Conservation (phyloP, 2,113 vertebrate species). For the Oryctolagus cuniculus region DNA sequence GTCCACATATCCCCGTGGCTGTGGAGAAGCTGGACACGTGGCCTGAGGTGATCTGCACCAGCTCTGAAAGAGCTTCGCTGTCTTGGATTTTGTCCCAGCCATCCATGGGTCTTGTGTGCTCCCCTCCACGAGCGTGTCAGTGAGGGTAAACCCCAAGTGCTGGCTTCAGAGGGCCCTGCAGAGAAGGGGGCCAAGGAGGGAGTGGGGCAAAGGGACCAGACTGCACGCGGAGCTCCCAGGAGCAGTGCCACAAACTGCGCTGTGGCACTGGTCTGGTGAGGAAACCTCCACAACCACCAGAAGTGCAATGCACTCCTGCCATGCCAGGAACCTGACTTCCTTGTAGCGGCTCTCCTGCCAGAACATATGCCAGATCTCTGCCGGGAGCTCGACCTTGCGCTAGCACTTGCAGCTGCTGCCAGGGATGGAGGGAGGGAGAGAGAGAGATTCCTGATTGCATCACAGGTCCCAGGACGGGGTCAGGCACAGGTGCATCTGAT, state of each 20-base stretch:
- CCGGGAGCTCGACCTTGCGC: slow-evolving; percentile 32
- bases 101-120: neutral
- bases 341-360: slow-evolving; percentile 30
- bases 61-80: neutral
- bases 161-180: neutral
- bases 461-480: neutral
- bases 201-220: neutral
- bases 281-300: slow-evolving; percentile 17
- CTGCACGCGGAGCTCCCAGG: neutral
- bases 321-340: slow-evolving; percentile 26
- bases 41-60: neutral
- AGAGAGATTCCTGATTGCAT: slow-evolving; percentile 13
- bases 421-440: neutral
- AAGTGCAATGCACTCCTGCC: neutral
- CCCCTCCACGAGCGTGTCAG: neutral
- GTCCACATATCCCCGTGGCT: neutral
- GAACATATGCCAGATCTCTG: neutral
- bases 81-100: neutral
- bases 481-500: neutral
- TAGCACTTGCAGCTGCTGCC: neutral
- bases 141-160: neutral
- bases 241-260: neutral
- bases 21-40: neutral
- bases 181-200: neutral
- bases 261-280: neutral